Base-by-base conservation (phyloP, 2,888 invertebrate genomes). In the Andrena dorsata region DNA sequence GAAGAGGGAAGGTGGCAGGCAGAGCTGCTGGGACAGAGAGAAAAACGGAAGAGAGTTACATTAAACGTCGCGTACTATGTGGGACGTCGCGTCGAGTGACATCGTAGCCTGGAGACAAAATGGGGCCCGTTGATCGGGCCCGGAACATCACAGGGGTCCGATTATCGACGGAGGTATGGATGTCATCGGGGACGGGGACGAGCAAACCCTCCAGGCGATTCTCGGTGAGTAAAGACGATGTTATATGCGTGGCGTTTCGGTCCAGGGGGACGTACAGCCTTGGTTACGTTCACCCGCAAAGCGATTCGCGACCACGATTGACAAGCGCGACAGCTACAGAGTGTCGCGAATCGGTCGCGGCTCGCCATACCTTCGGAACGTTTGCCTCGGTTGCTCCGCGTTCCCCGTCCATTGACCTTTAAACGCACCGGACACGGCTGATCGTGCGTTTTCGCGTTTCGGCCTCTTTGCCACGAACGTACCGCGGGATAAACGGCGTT, bases 201-300 rank as follows among this genome's bases (percentile, higher is more conserved):
- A 94, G 90, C 94, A 94, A 90, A 93, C 94, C 91, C 93, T 94
- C 90, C 94, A 94, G 92, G 94, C 94, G 90, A 94, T 94, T 91
- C 93, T 94, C 89, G 94, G 94, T 94, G 84, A 93, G 93, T 91
- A 53, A 20, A 16, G 41, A 13, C 41, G 13, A 23, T 66, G 65
- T 16, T 47, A 35, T 75, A 28, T 26, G 28, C 32, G 41, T 5
- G 16, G 41, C 1, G 41, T 5, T 28, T 6, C n/a, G 28, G 41
- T 20, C 20, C 7, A 56, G 26, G 28, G 10, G 32, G 28, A 35
- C 60, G 13, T 10, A 23, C n/a, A 23, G 28, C 47, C 47, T 20
- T 30, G 65, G 53, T 61, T 63, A 74, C 10, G 47, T 47, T 68
- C 28, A 5, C 13, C 26, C 32, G 49, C 20, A 26, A 56, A 53